Evolutionary conservation across 2,888 invertebrate species (phyloP).

Genomic region (Strigamia crassipes): DNA sequence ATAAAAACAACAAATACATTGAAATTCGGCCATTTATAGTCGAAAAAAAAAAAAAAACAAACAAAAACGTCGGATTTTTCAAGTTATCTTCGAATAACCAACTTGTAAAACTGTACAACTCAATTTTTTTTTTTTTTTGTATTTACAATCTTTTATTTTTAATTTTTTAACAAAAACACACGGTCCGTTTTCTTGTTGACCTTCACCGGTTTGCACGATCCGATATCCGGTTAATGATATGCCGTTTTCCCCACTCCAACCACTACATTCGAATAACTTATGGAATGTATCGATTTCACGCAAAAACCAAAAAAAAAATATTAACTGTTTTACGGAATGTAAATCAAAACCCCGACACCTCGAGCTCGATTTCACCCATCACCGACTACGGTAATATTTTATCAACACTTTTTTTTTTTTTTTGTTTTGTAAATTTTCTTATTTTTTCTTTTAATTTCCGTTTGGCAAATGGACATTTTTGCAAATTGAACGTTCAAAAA

Average conservation of each 20-base stretch:
- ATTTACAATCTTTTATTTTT: neutral
- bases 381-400: neutral
- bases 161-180: neutral
- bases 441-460: neutral
- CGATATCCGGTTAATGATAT: constrained; percentile 13
- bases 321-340: neutral
- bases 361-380: neutral
- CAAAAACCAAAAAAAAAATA: neutral
- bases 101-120: constrained; percentile 23
- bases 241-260: neutral
- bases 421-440: neutral
- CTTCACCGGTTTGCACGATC: neutral
- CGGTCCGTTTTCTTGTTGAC: neutral
- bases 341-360: neutral
- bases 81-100: no score
- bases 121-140: neutral
- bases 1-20: neutral
- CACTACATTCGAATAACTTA: neutral
- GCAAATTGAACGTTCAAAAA: neutral
- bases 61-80: no score
- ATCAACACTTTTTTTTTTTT: neutral
- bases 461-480: neutral
- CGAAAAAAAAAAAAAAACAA: neutral
- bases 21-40: neutral
- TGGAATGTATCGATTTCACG: neutral